Conservation (phyloP, 2,797 vertebrate species). For the Kryptolebias ocellatus region DNA sequence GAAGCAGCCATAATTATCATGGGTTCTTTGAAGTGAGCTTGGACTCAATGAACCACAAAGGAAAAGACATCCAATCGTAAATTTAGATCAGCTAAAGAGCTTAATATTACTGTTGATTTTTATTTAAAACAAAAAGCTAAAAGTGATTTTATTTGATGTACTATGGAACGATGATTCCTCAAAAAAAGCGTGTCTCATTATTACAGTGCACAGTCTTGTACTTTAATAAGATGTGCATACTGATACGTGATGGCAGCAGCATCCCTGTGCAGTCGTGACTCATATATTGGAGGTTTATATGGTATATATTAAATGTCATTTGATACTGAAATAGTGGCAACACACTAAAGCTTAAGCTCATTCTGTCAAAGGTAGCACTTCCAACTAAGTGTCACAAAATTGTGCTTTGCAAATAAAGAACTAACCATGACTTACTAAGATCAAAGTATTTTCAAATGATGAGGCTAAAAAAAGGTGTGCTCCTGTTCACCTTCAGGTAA, state of each 20-base stretch:
- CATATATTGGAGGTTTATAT: not conserved
- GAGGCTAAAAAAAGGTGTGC: too few relatives aligned
- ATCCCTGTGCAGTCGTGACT: not conserved
- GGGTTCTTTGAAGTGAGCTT: not conserved
- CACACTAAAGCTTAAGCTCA: too few relatives aligned
- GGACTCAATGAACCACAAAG: not conserved
- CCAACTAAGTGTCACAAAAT: too few relatives aligned
- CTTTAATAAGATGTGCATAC: not conserved
- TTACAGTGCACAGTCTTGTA: not conserved
- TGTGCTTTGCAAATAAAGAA: too few relatives aligned
- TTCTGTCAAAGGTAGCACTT: too few relatives aligned
- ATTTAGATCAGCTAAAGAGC: not conserved
- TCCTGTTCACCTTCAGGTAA: too few relatives aligned
- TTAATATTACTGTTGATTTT: not conserved
- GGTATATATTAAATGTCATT: too few relatives aligned
- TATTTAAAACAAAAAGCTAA: not conserved
- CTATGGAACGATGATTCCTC: slow-evolving; percentile 5
- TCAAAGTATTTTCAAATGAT: too few relatives aligned
- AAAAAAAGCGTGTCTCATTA: slow-evolving; percentile 8
- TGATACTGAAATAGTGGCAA: too few relatives aligned
- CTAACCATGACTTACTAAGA: too few relatives aligned
- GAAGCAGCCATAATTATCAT: slow-evolving; percentile 1
- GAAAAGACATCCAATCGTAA: slow-evolving; percentile 5
- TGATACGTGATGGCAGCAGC: not conserved
- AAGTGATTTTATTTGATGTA: slow-evolving; percentile 2